Evolutionary conservation across 2,797 vertebrate genomes (phyloP).

Genomic region (Chaunax sp.): DNA sequence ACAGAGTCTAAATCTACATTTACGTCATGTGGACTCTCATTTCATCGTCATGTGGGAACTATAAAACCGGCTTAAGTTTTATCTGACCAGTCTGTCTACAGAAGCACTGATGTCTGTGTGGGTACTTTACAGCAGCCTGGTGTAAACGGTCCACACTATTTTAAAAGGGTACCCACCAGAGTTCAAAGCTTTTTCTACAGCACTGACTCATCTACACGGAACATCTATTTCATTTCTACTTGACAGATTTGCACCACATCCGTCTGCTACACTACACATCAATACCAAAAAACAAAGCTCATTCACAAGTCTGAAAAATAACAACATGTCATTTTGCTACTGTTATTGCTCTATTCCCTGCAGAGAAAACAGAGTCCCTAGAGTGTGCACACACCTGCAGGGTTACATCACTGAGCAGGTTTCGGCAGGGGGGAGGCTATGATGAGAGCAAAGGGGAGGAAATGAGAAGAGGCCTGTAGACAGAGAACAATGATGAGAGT

Average conservation of each 20-base stretch:
- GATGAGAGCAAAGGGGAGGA: slow-evolving; percentile 23
- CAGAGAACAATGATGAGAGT: not conserved
- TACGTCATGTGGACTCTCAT: too few species aligned
- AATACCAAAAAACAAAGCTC: not conserved
- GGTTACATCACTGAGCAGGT: slow-evolving; percentile 4
- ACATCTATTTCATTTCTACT: not conserved
- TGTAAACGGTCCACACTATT: not conserved
- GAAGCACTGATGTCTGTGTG: too few species aligned
- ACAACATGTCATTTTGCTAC: not conserved
- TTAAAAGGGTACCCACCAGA: not conserved
- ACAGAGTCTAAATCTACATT: too few species aligned
- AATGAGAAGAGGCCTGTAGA: slow-evolving; percentile 8
- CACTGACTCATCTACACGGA: not conserved
- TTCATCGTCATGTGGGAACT: too few species aligned
- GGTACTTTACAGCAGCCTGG: not conserved
- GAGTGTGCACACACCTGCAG: slow-evolving; percentile 14
- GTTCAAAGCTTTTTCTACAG: not conserved
- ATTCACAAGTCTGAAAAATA: slow-evolving; percentile 3
- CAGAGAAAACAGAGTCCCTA: slow-evolving; percentile 14
- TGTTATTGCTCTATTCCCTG: slow-evolving; percentile 6
- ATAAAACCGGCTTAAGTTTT: too few species aligned
- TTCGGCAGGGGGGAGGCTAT: slow-evolving; percentile 7
- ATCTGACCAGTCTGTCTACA: too few species aligned
- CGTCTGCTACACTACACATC: not conserved
- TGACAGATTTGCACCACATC: not conserved